Conservation (phyloP, 2,113 vertebrate species). For the Oncorhynchus clarkii region DNA sequence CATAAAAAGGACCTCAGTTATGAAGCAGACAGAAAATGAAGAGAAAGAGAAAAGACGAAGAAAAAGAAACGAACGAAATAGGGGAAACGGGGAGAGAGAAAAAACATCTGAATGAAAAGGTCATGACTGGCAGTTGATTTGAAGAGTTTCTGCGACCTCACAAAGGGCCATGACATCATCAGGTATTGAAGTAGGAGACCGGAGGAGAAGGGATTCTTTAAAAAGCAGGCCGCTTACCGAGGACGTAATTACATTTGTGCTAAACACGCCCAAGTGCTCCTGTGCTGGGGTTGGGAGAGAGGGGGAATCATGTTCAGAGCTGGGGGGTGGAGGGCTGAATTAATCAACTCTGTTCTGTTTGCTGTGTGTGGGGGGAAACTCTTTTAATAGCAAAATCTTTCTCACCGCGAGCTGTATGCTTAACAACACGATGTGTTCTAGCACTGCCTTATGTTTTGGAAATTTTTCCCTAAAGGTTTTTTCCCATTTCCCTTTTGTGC, state of each 20-base stretch:
- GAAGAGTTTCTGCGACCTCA: constrained; percentile 80
- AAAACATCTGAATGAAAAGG: constrained; percentile 76
- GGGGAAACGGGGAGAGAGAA: constrained; percentile 60
- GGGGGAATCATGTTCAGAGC: constrained; percentile 79
- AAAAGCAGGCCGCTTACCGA: constrained; percentile 83
- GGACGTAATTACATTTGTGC: constrained; percentile 93
- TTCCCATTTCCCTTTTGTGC: constrained; percentile 25
- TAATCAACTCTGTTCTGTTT: constrained; percentile 84
- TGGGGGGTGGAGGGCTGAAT: constrained; percentile 72
- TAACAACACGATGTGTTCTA: constrained; percentile 46
- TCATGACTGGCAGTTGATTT: constrained; percentile 82
- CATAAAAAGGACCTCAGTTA: constrained; percentile 73
- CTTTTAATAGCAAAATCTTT: constrained; percentile 73
- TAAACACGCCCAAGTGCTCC: constrained; percentile 89
- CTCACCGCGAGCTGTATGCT: constrained; percentile 52
- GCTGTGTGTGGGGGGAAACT: constrained; percentile 67
- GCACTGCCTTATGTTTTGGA: constrained; percentile 19
- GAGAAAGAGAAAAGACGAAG: constrained; percentile 26
- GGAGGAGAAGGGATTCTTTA: constrained; percentile 81
- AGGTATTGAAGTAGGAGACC: constrained; percentile 82
- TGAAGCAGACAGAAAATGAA: constrained; percentile 54
- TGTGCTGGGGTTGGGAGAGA: constrained; percentile 68
- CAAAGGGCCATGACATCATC: constrained; percentile 86
- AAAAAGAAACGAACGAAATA: constrained; percentile 61
- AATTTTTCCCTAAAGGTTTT: constrained; percentile 12